Base-by-base conservation (phyloP, 2,113 vertebrate species). In the Hypomesus transpacificus region DNA sequence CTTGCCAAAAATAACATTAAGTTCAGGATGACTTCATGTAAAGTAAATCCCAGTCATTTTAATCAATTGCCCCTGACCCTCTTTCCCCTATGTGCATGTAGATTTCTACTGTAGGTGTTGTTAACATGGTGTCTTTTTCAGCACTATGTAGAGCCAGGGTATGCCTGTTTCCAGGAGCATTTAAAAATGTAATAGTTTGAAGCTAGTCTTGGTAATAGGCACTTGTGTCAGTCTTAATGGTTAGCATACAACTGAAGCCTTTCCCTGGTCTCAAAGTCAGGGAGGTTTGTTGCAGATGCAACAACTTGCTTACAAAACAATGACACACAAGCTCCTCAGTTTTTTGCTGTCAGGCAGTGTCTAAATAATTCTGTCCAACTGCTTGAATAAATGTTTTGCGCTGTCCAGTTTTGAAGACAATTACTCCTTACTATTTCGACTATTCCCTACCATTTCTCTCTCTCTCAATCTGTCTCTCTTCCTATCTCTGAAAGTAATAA, bases 401-500 rank as follows among this genome's bases (percentile, higher is more conserved):
- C 21, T 54, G 66, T 54, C 66, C 52, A 46, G 39, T 46, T 7
- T 46, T 2, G 24, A 26, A 3, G 24, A 26, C 24, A 26, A 26
- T 26, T 26, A 26, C 24, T 26, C 24, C 24, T 26, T 26, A 26
- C 24, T n/a, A n/a, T n/a, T n/a, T n/a, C n/a, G n/a, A n/a, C n/a
- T n/a, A n/a, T n/a, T n/a, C 24, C 24, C 24, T 3, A 26, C 68
- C 70, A 51, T 52, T 31, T 14, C 62, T 6, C 56, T 69, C 63
- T 64, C 52, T 16, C 78, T 66, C 62, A 9, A 61, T 52, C 52
- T 58, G 20, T 61, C 1, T 28, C 39, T 3, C 18, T 46, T 50
- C 54, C 16, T 57, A 17, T 3, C 18, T 46, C 53, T 51, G 20
- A 60, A 14, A 67, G 65, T 8, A 26, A 58, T 81, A 82, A 82